Base-by-base conservation (phyloP, 2,113 vertebrate genomes). In the Egretta garzetta region DNA sequence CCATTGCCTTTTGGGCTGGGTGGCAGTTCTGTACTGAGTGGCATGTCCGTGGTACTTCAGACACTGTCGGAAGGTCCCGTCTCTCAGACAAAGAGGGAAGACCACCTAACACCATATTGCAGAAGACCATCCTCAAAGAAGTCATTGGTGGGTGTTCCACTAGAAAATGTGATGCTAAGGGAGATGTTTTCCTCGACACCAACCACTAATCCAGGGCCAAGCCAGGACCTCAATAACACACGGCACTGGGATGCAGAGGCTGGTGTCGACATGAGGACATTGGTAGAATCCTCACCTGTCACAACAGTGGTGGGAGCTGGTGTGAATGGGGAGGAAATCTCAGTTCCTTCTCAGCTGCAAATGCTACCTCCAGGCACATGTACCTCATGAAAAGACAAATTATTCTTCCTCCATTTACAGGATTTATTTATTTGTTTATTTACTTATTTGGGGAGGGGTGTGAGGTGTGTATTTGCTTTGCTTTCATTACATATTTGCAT, bases 61-160 rank as follows among this genome's bases (percentile, higher is more conserved):
- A 19, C 4, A 19, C 15, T 8, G 14, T 22, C 62, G 30, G 53
- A 39, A 20, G 39, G 20, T 72, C 47, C 12, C 12, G 7, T 4
- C 17, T 30, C 60, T 76, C 58, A 21, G n/a, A 14, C 9, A 32
- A 52, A 26, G 22, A 52, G 8, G 8, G 35, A 37, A 80, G n/a
- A 59, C 6, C 27, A 26, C 32, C 13, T 24, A 41, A 7, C 0
- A 0, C 8, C 12, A 20, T 37, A 1, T 1, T 15, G 50, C 16
- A 73, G 67, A 39, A 43, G 39, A 39, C 14, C 35, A 7, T 47
- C 67, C 55, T 67, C 67, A 32, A 12, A 49, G 71, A 20, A 10
- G 8, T 6, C 16, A 2, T 0, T 16, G 27, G 10, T 37, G n/a
- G 37, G 15, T 35, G 14, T 55, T 82, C 32, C 24, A 7, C 21